Evolutionary conservation across 2,888 invertebrate species (phyloP).

Genomic region (Tenodera sinensis): DNA sequence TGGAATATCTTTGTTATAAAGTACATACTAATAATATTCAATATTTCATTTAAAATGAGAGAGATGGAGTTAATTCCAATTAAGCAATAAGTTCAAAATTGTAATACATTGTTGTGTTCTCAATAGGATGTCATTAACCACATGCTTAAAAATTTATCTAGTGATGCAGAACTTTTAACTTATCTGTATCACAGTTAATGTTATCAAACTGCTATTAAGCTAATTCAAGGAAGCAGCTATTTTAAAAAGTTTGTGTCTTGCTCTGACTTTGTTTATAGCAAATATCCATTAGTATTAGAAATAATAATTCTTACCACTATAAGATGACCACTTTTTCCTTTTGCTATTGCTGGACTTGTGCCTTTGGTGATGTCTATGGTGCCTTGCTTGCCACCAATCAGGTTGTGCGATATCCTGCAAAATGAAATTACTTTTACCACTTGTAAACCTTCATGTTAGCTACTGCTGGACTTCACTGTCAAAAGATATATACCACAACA

Average conservation of each 20-base stretch:
- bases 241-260: too few relatives aligned
- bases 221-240: too few relatives aligned
- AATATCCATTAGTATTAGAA: too few relatives aligned
- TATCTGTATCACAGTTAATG: too few relatives aligned
- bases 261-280: too few relatives aligned
- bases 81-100: neutral
- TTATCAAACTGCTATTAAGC: too few relatives aligned
- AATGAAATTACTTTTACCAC: conserved; percentile 17
- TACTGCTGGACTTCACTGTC: neutral
- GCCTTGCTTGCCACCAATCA: conserved; percentile 81
- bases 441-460: neutral
- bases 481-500: neutral
- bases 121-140: too few relatives aligned
- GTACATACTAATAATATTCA: too few relatives aligned
- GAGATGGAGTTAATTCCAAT: neutral
- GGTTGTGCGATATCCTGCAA: conserved; percentile 76
- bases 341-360: conserved; percentile 66
- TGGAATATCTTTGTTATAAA: too few relatives aligned
- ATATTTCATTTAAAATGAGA: neutral
- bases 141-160: too few relatives aligned
- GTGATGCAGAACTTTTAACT: too few relatives aligned
- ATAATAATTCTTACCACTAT: conserved; percentile 59
- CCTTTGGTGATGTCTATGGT: conserved; percentile 80
- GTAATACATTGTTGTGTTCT: too few relatives aligned
- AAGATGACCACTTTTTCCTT: conserved; percentile 80